Percentiles rank a stretch among this genome's conserved stretches.
phyloP scores from a whole-genome alignment of 1,140 invertebrate genomes.

The Bacillus rossius region DNA sequence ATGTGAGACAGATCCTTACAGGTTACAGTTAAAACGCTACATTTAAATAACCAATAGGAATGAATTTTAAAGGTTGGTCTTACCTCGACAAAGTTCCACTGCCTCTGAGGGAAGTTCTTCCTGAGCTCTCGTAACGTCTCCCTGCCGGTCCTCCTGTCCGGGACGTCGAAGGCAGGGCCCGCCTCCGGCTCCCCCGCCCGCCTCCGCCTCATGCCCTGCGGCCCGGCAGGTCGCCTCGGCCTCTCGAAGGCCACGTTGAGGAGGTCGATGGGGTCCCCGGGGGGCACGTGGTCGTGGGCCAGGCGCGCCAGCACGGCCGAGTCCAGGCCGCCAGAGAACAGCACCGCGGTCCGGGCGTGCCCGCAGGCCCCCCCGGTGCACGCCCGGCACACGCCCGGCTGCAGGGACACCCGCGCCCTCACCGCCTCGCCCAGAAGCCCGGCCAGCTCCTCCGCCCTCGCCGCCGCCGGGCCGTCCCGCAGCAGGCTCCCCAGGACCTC shows the following conservation, averaged over 20 bases:
- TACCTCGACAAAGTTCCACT: conserved; percentile 67
- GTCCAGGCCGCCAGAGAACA: conserved; percentile 96
- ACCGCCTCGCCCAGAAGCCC: conserved; percentile 56
- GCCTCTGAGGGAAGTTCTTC: conserved; percentile 58
- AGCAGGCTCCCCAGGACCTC: conserved; percentile 26
- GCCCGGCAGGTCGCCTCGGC: conserved; percentile 9
- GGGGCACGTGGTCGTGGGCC: conserved; percentile 64
- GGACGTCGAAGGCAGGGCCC: conserved; percentile 55
- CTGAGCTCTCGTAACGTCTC: conserved; percentile 68
- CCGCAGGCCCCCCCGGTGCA: conserved; percentile 47
- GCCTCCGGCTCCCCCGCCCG: neutral
- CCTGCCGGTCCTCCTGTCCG: conserved; percentile 74
- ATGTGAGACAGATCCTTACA: too few relatives aligned
- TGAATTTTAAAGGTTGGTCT: too few relatives aligned
- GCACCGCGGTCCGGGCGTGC: conserved; percentile 75
- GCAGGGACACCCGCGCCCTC: conserved; percentile 52
- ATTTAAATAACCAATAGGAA: too few relatives aligned
- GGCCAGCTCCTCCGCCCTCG: conserved; percentile 46
- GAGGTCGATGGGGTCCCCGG: conserved; percentile 78
- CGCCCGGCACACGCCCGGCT: conserved; percentile 58
- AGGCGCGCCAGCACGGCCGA: conserved; percentile 83
- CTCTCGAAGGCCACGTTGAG: conserved; percentile 94
- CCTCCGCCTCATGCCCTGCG: neutral
- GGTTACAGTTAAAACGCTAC: too few relatives aligned
- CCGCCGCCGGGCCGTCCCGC: conserved; percentile 33